Evolutionary conservation across 1,140 invertebrate genomes (phyloP).

Genomic region (Drosophila grimshawi): DNA sequence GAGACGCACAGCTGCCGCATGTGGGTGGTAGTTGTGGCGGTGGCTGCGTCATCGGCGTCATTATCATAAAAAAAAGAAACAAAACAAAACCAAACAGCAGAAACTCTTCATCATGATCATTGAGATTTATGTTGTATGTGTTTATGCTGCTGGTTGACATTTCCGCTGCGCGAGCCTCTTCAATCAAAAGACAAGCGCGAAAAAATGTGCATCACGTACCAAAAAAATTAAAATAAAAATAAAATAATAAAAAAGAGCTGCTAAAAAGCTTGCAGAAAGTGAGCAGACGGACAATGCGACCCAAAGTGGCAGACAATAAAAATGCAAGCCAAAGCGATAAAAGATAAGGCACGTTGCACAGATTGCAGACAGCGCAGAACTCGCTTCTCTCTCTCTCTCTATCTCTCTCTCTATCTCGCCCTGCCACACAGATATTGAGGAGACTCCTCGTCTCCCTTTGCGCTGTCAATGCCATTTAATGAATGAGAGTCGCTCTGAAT

Average conservation of each 20-base stretch:
- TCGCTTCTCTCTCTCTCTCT: background rate
- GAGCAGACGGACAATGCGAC: conserved; percentile 50
- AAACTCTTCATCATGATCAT: conserved; percentile 40
- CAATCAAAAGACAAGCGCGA: conserved; percentile 74
- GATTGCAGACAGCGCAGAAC: conserved; percentile 21
- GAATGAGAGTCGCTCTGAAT: conserved; percentile 41
- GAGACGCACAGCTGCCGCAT: conserved; percentile 62
- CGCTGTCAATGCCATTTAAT: conserved; percentile 48
- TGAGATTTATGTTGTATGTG: conserved; percentile 74
- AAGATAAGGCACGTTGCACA: conserved; percentile 75
- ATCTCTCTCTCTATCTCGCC: too few relatives aligned
- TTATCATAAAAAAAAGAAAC: conserved; percentile 25
- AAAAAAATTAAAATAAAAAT: conserved; percentile 41
- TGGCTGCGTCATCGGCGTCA: conserved; percentile 48
- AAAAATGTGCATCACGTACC: conserved; percentile 64
- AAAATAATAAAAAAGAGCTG: conserved; percentile 17
- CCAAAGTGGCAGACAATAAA: conserved; percentile 74
- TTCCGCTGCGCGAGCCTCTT: conserved; percentile 65
- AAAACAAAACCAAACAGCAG: background rate
- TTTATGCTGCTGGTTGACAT: conserved; percentile 76
- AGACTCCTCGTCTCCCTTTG: background rate
- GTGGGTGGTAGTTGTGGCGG: conserved; percentile 58
- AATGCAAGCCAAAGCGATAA: conserved; percentile 71
- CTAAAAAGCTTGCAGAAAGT: background rate
- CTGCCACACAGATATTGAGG: too few relatives aligned